phyloP scores from a whole-genome alignment of 2,797 vertebrate species.

The Podarcis lilfordi region DNA sequence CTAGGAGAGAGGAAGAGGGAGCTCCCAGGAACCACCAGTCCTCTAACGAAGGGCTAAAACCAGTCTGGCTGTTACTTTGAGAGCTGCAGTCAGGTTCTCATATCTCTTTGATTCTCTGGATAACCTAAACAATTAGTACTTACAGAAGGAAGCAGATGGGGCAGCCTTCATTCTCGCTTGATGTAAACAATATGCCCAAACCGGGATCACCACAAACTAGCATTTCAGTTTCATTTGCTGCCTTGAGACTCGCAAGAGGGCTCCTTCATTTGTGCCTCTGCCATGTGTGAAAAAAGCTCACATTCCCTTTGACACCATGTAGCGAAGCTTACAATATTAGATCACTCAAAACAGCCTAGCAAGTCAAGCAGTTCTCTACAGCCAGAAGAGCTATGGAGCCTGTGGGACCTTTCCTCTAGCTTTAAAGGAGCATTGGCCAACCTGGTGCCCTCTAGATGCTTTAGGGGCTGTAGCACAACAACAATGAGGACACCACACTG shows the following conservation, averaged over 20 bases:
- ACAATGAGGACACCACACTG: too few relatives aligned
- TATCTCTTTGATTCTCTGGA: not conserved
- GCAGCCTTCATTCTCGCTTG: too few relatives aligned
- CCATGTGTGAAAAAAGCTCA: not conserved
- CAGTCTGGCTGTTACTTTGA: not conserved
- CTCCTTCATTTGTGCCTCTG: slow-evolving; percentile 35
- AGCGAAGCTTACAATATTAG: slow-evolving; percentile 49
- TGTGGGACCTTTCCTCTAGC: slow-evolving; percentile 53
- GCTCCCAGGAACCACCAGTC: not conserved
- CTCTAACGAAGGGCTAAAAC: not conserved
- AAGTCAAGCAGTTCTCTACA: slow-evolving; percentile 68
- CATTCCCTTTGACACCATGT: not conserved
- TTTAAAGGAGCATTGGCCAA: slow-evolving; percentile 45
- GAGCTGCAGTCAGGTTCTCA: not conserved
- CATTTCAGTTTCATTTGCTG: slow-evolving; percentile 6
- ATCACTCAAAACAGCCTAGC: slow-evolving; percentile 61
- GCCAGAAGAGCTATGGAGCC: slow-evolving; percentile 70
- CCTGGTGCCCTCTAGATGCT: slow-evolving; percentile 56
- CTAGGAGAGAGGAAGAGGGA: not conserved
- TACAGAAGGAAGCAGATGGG: not conserved
- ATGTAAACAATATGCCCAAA: not conserved
- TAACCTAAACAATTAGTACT: not conserved
- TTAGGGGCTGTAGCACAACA: not conserved
- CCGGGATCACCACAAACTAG: not conserved
- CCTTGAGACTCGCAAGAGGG: slow-evolving; percentile 8